phyloP scores from a whole-genome alignment of 2,888 invertebrate genomes.

The Mythimna ferrago region DNA sequence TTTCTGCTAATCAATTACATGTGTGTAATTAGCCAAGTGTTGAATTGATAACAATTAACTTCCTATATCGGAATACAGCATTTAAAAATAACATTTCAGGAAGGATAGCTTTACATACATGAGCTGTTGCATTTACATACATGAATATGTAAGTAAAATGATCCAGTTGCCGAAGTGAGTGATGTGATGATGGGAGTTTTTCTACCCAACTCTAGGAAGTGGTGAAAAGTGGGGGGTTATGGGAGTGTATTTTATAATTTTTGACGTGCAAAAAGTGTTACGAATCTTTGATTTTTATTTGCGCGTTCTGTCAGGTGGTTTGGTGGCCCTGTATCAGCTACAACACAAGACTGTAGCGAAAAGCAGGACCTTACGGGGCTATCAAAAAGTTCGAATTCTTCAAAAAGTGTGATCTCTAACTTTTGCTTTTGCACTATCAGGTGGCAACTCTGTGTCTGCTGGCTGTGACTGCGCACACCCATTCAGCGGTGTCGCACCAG shows the following conservation, averaged over 20 bases:
- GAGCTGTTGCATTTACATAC: conserved; percentile 45
- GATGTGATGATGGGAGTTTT: neutral
- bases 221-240: neutral
- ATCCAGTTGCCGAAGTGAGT: neutral
- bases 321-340: conserved; percentile 52
- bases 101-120: conserved; percentile 44
- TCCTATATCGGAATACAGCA: conserved; percentile 38
- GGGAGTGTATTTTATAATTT: neutral
- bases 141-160: conserved; percentile 45
- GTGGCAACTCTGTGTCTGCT: conserved; percentile 72
- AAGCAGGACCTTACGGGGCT: neutral
- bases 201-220: neutral
- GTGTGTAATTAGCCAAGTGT: conserved; percentile 26
- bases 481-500: conserved; percentile 75
- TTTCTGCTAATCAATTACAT: conserved; percentile 10
- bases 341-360: neutral
- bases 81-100: conserved; percentile 44
- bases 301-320: too few relatives aligned
- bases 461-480: conserved; percentile 71
- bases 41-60: conserved; percentile 53
- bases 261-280: too few relatives aligned
- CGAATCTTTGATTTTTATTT: conserved; percentile 1
- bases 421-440: conserved; percentile 55
- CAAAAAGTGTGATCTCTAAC: neutral
- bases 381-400: neutral